Conservation (phyloP, 2,888 invertebrate genomes). For the Nomada hirtipes region DNA sequence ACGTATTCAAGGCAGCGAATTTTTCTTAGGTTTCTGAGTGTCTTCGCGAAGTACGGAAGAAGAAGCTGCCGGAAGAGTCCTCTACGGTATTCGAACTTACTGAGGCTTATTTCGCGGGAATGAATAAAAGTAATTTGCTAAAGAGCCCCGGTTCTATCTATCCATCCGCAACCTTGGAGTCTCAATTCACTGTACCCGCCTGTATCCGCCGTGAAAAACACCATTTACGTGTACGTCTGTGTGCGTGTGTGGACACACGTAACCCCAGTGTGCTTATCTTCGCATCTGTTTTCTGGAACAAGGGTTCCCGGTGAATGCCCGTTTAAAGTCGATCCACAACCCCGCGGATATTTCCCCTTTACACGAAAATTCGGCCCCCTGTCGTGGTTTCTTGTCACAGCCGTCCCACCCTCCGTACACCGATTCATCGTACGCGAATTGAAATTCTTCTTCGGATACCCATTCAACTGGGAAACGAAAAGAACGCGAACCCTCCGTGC, state of each 20-base stretch:
- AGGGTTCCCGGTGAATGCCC: conserved; percentile 28
- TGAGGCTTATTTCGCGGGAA: conserved; percentile 59
- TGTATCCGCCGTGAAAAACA: conserved; percentile 36
- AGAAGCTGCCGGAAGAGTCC: conserved; percentile 33
- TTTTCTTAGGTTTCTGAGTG: conserved; percentile 48
- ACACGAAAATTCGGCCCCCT: conserved; percentile 29
- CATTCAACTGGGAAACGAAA: conserved; percentile 11
- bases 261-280: conserved; percentile 21
- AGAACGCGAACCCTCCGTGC: conserved; percentile 14
- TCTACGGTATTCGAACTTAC: conserved; percentile 28
- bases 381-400: not conserved
- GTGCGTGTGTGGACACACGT: conserved; percentile 2
- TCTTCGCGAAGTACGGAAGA: conserved; percentile 25
- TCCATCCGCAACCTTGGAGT: conserved; percentile 53
- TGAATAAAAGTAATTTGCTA: conserved; percentile 72
- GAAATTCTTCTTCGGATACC: conserved; percentile 36
- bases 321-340: conserved; percentile 57
- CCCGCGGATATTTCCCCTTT: conserved; percentile 27
- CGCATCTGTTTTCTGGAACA: conserved; percentile 24
- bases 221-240: conserved; percentile 7
- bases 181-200: conserved; percentile 46
- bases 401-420: not conserved
- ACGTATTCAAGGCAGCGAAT: conserved; percentile 59
- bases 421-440: conserved; percentile 20
- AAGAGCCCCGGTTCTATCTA: conserved; percentile 60